Evolutionary conservation across 2,113 vertebrate genomes (phyloP).

Genomic region (Pampusana beccarii): DNA sequence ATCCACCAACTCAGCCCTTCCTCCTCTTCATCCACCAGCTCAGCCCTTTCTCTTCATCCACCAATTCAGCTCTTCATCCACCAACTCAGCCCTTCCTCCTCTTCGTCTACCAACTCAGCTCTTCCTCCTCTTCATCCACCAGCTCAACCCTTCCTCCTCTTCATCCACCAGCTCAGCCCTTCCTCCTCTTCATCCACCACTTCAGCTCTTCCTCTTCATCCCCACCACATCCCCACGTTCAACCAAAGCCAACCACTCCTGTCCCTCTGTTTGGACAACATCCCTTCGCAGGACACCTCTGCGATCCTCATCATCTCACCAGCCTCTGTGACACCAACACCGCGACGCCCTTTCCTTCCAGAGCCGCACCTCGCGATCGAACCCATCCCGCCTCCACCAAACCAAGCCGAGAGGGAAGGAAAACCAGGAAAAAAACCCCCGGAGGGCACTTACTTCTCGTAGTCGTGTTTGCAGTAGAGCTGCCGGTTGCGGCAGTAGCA

Average conservation of each 20-base stretch:
- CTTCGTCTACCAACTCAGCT: no score
- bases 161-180: not conserved
- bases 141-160: not conserved
- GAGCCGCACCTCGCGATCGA: fast-evolving
- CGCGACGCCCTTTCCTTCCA: not conserved
- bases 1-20: no score
- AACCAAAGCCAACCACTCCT: fast-evolving
- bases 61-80: no score
- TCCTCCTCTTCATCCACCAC: no score
- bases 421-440: not conserved
- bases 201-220: not conserved
- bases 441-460: constrained; percentile 83
- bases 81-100: no score
- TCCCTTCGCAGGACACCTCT: not conserved
- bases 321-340: fast-evolving
- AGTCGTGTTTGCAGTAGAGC: constrained; percentile 91
- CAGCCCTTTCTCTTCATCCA: no score
- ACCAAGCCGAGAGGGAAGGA: not conserved
- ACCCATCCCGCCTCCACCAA: not conserved
- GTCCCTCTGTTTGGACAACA: fast-evolving
- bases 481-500: constrained; percentile 88
- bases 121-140: no score
- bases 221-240: fast-evolving
- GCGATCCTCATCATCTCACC: not conserved
- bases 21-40: no score